Percentiles rank a stretch among this genome's conserved stretches.
These are phyloP conservation scores for Sinopyrophorus schimmeli DNA, from an alignment of 2,888 invertebrate genomes.

Conservation along the genomic window DNA sequence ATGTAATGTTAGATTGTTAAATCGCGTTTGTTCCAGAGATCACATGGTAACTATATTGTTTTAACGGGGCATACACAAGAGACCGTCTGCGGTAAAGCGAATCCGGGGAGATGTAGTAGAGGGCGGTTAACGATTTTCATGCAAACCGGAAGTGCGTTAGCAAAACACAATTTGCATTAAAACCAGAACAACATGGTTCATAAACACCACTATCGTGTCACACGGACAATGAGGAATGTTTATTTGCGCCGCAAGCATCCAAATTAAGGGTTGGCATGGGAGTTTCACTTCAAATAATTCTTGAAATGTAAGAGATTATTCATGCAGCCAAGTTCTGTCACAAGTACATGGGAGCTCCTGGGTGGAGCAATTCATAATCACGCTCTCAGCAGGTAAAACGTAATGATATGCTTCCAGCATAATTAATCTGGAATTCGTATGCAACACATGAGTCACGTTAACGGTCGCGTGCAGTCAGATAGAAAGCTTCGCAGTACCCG, in stretches of 20 bases:
- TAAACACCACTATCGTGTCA: slow-evolving; percentile 26
- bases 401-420: slow-evolving; percentile 14
- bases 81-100: slow-evolving; percentile 25
- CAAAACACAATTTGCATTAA: slow-evolving; percentile 32
- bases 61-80: slow-evolving; percentile 29
- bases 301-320: slow-evolving; percentile 20
- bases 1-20: slow-evolving; percentile 44
- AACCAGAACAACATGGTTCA: slow-evolving; percentile 30
- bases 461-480: slow-evolving; percentile 13
- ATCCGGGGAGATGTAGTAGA: slow-evolving; percentile 17
- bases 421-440: slow-evolving; percentile 20
- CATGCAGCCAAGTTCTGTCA: slow-evolving; percentile 15
- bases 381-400: slow-evolving; percentile 14
- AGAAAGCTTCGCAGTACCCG: slow-evolving; percentile 5
- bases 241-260: slow-evolving; percentile 27
- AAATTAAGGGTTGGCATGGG: slow-evolving; percentile 21
- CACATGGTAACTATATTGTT: slow-evolving; percentile 32
- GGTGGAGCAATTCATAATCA: slow-evolving; percentile 19
- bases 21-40: slow-evolving; percentile 32
- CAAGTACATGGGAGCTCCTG: slow-evolving; percentile 14
- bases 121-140: slow-evolving; percentile 27
- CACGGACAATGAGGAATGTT: slow-evolving; percentile 35
- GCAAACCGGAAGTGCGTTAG: slow-evolving; percentile 23
- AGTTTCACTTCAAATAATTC: slow-evolving; percentile 23
- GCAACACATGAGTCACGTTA: slow-evolving; percentile 18